Evolutionary conservation across 2,888 invertebrate species (phyloP), one percentile per base, ranked within the genome.

Genomic region (Chloroclystis v-ata): DNA sequence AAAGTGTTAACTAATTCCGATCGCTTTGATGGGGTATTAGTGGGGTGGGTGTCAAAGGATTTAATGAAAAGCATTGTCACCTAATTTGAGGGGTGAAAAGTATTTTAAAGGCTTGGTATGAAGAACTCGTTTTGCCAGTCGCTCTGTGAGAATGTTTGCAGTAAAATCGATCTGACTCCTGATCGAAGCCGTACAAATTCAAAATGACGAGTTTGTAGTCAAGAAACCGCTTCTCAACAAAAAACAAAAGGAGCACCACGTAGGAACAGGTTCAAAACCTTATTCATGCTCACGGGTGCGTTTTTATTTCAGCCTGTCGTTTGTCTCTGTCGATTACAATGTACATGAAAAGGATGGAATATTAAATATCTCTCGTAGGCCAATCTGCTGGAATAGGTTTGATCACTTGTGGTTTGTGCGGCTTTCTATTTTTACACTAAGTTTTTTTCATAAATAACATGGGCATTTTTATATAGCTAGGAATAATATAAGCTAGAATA

Each of bases 1-100:
- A 69, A 59, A 78, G 76, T 77, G 78, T 78, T 75, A 77, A 78
- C 74, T 72, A 72, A 75, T 75, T 69, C 67, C 60, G 65, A 75
- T 72, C 60, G 60, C 79, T 78, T 78, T 80, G 78, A 81, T 76
- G 74, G 61, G 63, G 58, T 72, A 69, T 67, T 71, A 69, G 70
- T 68, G 65, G 67, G 63, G 65, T 37, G 63, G 66, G 65, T 66
- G 57, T 61, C 56, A 57, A 47, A 47, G 49, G 56, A 54, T 55
- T 54, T 56, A 52, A 54, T 55, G 52, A 52, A 49, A 53, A 56
- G 28, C 35, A 48, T 54, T 52, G 51, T 53, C 41, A 43, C 45
- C 42, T 35, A 6, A 14, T 13, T 30, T 16, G 41, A 41, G 41
- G 49, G 45, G 45, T 45, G 28, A 25, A 25, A 16, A 12, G 7